phyloP scores from a whole-genome alignment of 1,140 invertebrate genomes.

The Cepaea nemoralis region DNA sequence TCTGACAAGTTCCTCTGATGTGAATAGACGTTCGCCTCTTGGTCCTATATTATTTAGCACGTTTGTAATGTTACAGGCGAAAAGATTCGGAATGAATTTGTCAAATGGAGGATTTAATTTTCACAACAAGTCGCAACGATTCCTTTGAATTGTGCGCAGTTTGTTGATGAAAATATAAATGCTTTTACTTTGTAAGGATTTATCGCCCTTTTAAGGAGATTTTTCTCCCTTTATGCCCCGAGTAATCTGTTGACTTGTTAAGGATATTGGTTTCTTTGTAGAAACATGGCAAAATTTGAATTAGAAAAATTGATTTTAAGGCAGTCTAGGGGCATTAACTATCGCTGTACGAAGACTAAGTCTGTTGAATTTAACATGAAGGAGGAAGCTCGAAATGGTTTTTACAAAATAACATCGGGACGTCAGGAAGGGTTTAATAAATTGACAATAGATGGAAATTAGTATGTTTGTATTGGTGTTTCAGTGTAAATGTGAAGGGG shows the following conservation, averaged over 20 bases:
- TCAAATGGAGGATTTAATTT: slow-evolving; percentile 36
- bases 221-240: slow-evolving; percentile 21
- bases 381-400: not conserved
- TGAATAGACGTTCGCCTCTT: not conserved
- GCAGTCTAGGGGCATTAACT: slow-evolving; percentile 8
- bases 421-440: not conserved
- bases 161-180: slow-evolving; percentile 27
- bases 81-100: slow-evolving; percentile 24
- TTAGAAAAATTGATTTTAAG: slow-evolving; percentile 12
- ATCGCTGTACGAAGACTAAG: slow-evolving; percentile 4
- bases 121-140: slow-evolving; percentile 24
- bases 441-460: slow-evolving; percentile 3
- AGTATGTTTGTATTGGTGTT: not conserved
- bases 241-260: slow-evolving; percentile 19
- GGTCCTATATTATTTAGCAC: slow-evolving; percentile 2
- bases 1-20: slow-evolving; percentile 13
- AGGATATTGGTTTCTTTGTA: slow-evolving; percentile 32
- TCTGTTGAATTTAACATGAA: slow-evolving; percentile 3
- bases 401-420: not conserved
- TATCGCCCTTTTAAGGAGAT: slow-evolving; percentile 34
- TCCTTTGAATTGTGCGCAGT: slow-evolving; percentile 26
- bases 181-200: slow-evolving; percentile 35
- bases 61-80: slow-evolving; percentile 5
- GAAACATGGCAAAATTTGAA: slow-evolving; percentile 12
- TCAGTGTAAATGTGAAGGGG: no score